These are phyloP conservation scores for Acestrorhynchus altus DNA, from an alignment of 2,797 vertebrate genomes.

Conservation along the genomic window DNA sequence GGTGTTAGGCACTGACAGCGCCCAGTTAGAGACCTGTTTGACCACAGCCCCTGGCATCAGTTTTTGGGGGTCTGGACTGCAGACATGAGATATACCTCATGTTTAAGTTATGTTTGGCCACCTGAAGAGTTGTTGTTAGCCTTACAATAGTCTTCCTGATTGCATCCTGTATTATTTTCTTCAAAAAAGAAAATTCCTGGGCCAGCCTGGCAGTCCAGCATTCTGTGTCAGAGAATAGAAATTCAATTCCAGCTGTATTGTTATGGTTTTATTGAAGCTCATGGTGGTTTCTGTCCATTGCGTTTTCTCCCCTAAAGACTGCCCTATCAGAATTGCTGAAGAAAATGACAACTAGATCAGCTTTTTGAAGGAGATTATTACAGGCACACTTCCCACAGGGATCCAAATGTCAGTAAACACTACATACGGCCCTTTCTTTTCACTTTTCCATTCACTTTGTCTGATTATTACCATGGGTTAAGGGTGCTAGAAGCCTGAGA, in stretches of 20 bases:
- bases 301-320: constrained; percentile 11
- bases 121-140: constrained; percentile 38
- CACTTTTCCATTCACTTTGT: neutral
- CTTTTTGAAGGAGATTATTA: constrained; percentile 17
- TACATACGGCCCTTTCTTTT: neutral
- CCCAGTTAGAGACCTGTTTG: constrained; percentile 7
- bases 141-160: constrained; percentile 36
- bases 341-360: constrained; percentile 12
- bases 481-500: neutral
- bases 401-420: neutral
- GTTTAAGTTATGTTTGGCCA: constrained; percentile 27
- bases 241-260: constrained; percentile 16
- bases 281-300: neutral
- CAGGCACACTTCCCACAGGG: neutral
- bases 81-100: constrained; percentile 34
- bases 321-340: constrained; percentile 23
- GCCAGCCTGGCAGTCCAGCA: constrained; percentile 6
- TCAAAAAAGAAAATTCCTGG: neutral
- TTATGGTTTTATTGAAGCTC: constrained; percentile 28
- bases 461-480: neutral
- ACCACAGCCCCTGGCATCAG: neutral
- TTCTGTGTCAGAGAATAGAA: constrained; percentile 21
- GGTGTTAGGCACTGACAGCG: neutral
- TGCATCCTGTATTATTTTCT: constrained; percentile 27
- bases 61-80: constrained; percentile 7